Percentiles rank a stretch among this genome's conserved stretches.
phyloP scores from a whole-genome alignment of 2,888 invertebrate genomes.

The Cinara cedri region DNA sequence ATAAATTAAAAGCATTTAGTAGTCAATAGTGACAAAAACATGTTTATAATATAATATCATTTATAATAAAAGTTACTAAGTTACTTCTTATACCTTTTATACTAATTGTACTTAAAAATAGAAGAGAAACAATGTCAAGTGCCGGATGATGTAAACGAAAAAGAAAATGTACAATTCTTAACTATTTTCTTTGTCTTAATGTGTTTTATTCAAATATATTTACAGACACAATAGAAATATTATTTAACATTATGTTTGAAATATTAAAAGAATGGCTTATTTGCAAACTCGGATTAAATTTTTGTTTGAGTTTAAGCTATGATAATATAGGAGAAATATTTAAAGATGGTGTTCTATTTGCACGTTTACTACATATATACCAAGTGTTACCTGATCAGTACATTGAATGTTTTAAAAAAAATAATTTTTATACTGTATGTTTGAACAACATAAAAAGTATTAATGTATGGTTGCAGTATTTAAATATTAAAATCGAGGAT shows the following conservation, averaged over 20 bases:
- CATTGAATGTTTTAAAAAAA: neutral
- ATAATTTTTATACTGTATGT: neutral
- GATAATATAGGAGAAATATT: constrained; percentile 20
- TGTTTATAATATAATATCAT: too few relatives aligned
- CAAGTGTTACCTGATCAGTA: constrained; percentile 7
- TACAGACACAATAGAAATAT: too few relatives aligned
- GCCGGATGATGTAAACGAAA: too few relatives aligned
- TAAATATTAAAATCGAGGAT: constrained; percentile 2
- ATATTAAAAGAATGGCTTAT: constrained; percentile 22
- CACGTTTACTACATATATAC: constrained; percentile 19
- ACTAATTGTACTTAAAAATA: too few relatives aligned
- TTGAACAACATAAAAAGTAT: constrained; percentile 21
- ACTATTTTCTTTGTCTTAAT: too few relatives aligned
- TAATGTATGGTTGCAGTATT: constrained; percentile 1
- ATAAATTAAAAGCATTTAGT: too few relatives aligned
- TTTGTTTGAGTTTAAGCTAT: neutral
- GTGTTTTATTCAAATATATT: too few relatives aligned
- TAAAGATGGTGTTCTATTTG: constrained; percentile 39
- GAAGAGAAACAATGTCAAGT: too few relatives aligned
- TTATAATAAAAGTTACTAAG: too few relatives aligned
- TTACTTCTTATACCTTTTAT: too few relatives aligned
- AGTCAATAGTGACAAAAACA: too few relatives aligned
- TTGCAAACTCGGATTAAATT: neutral
- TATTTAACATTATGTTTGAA: constrained; percentile 3
- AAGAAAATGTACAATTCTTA: too few relatives aligned